Conservation (phyloP, 2,113 vertebrate genomes). For the Chelonoidis abingdonii region DNA sequence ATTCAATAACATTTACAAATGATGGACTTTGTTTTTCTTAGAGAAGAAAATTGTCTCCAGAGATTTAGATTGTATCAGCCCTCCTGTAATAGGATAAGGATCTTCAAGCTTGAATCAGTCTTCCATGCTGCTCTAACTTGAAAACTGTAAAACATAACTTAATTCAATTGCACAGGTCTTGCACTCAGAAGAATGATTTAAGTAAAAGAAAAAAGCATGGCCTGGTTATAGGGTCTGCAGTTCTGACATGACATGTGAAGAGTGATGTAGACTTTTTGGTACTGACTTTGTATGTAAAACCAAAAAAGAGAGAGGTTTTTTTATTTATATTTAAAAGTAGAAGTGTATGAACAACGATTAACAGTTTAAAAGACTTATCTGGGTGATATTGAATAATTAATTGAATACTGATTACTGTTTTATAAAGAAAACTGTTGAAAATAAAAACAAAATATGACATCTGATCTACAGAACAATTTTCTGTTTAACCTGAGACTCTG, state of each 20-base stretch:
- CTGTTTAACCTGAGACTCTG: neutral
- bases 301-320: neutral
- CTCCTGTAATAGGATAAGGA: slow-evolving; percentile 50
- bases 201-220: neutral
- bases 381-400: neutral
- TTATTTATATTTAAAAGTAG: neutral
- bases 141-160: slow-evolving; percentile 47
- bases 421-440: neutral
- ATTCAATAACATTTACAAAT: slow-evolving; percentile 66
- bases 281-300: neutral
- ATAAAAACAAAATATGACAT: no score
- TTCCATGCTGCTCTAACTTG: slow-evolving; percentile 28
- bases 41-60: slow-evolving; percentile 53
- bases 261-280: neutral
- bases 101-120: slow-evolving; percentile 37
- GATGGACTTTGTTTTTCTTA: slow-evolving; percentile 60
- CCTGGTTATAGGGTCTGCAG: neutral
- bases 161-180: slow-evolving; percentile 22
- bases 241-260: neutral
- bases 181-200: neutral
- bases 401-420: neutral
- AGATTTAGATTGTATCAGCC: slow-evolving; percentile 54
- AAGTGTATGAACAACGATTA: neutral
- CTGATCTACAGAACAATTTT: neutral
- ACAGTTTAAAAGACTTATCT: neutral